Evolutionary conservation across 2,888 invertebrate species (phyloP), one percentile per base, ranked within the genome.

Genomic region (Scelioninae gen. 1): DNA sequence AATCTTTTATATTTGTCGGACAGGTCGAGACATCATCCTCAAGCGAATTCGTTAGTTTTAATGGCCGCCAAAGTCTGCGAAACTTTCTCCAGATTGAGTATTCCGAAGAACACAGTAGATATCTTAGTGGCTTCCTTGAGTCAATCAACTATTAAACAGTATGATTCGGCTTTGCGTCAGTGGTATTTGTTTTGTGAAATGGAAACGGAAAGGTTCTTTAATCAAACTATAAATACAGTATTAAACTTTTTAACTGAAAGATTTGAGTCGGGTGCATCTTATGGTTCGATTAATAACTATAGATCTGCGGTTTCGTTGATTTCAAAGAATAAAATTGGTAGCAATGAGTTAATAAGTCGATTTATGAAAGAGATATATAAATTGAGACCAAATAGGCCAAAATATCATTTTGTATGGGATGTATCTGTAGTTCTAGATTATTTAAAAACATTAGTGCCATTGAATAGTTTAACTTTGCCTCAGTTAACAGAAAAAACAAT

Each of bases 111-210:
- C n/a, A 23, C 74, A 8, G 58, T 69, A 0, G 43, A 69, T 0
- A 85, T 82, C 16, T 32, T 85, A n/a, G n/a, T 84, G 11, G 56
- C 79, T 7, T 87, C 86, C 0, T 32, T 87, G 0, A 49, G 71
- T 16, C 29, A 63, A 5, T 63, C 72, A 6, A 86, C 84, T 0
- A 51, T 84, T 2, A 78, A 63, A 4, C 85, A 87, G 55, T 87
- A 88, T 45, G 40, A 76, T 0, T 66, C 74, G 0, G 71, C 76
- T 0, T 83, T 83, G 9, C 66, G 74, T 32, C 34, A 74, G 0
- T 86, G 86, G 87, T 86, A 84, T 78, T 1, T 45, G 0, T 87
- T 82, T 56, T 87, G 85, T 31, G 11, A 55, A 38, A 5, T 8
- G 16, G 45, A 62, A 9, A 58, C 38, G 13, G 13, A 16, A 23